phyloP scores from a whole-genome alignment of 2,797 vertebrate species.

The Pteropus rufus region DNA sequence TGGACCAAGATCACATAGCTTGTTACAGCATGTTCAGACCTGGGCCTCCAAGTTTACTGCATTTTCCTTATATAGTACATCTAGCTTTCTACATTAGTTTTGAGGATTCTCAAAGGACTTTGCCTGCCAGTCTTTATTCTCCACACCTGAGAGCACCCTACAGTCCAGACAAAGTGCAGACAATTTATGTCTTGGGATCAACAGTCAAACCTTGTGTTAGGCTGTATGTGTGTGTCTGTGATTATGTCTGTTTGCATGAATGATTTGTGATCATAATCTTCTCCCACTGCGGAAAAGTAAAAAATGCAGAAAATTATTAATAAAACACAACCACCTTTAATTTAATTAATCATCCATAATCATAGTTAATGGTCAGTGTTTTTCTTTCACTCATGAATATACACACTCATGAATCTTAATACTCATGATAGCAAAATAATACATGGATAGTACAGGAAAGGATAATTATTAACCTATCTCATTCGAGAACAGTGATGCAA shows the following conservation, averaged over 20 bases:
- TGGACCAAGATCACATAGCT: not conserved
- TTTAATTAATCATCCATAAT: not conserved
- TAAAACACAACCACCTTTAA: not conserved
- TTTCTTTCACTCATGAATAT: not conserved
- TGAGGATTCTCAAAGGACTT: not conserved
- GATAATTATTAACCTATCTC: not conserved
- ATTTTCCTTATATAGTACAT: not conserved
- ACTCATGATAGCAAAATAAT: not conserved
- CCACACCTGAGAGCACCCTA: not conserved
- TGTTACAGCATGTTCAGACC: not conserved
- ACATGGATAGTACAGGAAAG: not conserved
- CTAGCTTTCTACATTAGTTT: not conserved
- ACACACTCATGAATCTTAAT: not conserved
- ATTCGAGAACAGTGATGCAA: not conserved
- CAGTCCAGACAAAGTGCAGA: not conserved
- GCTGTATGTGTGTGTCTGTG: not conserved
- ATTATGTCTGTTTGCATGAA: not conserved
- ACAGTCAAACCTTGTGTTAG: not conserved
- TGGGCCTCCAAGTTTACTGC: not conserved
- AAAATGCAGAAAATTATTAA: not conserved
- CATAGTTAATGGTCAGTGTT: not conserved
- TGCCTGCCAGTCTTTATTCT: not conserved
- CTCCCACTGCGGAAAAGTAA: not conserved
- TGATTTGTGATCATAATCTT: not conserved
- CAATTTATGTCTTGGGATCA: not conserved